Evolutionary conservation across 2,888 invertebrate genomes (phyloP), one percentile per base, ranked within the genome.

Genomic region (Agrochola macilenta): DNA sequence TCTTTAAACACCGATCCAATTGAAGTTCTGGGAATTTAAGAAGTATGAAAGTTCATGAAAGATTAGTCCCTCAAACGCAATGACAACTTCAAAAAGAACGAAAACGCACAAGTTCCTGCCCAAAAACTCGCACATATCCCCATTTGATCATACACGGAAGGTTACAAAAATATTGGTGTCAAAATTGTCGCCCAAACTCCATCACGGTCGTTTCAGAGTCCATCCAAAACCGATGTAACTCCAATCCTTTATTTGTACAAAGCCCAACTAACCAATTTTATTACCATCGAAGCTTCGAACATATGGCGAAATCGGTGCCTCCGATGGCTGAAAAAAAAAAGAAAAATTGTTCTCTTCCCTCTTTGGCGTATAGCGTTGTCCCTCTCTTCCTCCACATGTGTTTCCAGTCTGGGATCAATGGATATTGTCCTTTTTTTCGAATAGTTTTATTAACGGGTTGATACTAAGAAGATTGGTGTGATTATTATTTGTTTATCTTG

Each of bases 261-360:
- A 88, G 79, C 69, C 43, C 77, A 76, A 88, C 85, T 87, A 89
- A 90, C 89, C 90, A 88, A 92, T 91, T 90, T 91, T 90, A 93
- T 91, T 90, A 88, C 90, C 89, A 91, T 92, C 90, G 88, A 90
- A 89, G 83, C 74, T 84, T 82, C 83, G 85, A 91, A 90, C 95
- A 95, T 93, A 92, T 95, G 95, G 93, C 93, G 81, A 95, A 95
- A 95, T 95, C 95, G 94, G 92, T 93, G 94, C 93, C 89, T 90
- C 87, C 87, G 82, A 87, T 88, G 90, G 70, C 81, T 86, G 79
- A 87, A 90, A 89, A 91, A 91, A 39, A 91, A 91, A 90, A 90
- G 89, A 90, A 91, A 89, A 91, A 88, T 78, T 76, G 78, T 82
- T 64, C 65, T 8, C 77, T 82, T 91, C 92, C 63, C 90, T 46